These are phyloP conservation scores for Sebastes diaconus DNA, from an alignment of 2,797 vertebrate species.

Conservation along the genomic window DNA sequence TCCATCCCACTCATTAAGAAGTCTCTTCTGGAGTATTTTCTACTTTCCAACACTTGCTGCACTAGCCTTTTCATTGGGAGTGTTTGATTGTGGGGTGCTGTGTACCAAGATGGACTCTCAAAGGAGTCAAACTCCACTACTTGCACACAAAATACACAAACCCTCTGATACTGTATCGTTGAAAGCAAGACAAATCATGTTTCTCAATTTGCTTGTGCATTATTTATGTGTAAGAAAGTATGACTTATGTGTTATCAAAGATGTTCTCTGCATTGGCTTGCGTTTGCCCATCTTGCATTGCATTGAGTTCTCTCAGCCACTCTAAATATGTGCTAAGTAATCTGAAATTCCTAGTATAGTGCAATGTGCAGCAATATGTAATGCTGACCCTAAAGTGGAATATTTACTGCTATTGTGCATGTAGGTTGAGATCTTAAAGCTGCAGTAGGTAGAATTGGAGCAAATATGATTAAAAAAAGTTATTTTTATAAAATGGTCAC, in stretches of 20 bases:
- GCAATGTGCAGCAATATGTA: neutral
- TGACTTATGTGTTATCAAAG: neutral
- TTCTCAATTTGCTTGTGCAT: neutral
- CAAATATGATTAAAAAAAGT: too few relatives aligned
- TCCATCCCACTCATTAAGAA: slow-evolving; percentile 11
- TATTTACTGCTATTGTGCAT: neutral
- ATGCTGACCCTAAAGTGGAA: neutral
- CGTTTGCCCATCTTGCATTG: neutral
- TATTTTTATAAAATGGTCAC: too few relatives aligned
- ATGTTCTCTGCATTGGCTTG: neutral
- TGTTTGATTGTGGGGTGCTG: neutral
- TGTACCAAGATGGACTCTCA: neutral
- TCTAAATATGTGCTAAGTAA: neutral
- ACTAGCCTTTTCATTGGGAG: neutral
- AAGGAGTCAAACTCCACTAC: neutral
- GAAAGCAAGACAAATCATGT: neutral
- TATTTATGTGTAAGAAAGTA: neutral
- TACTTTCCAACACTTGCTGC: neutral
- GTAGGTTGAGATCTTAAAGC: neutral
- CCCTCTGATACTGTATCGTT: neutral
- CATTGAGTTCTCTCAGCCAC: neutral
- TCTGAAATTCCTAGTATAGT: neutral
- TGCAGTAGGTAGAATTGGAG: too few relatives aligned
- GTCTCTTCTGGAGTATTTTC: slow-evolving; percentile 6
- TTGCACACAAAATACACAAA: neutral